Evolutionary conservation across 2,113 vertebrate species (phyloP), one percentile per base, ranked within the genome.

Genomic region (Echinops telfairi): DNA sequence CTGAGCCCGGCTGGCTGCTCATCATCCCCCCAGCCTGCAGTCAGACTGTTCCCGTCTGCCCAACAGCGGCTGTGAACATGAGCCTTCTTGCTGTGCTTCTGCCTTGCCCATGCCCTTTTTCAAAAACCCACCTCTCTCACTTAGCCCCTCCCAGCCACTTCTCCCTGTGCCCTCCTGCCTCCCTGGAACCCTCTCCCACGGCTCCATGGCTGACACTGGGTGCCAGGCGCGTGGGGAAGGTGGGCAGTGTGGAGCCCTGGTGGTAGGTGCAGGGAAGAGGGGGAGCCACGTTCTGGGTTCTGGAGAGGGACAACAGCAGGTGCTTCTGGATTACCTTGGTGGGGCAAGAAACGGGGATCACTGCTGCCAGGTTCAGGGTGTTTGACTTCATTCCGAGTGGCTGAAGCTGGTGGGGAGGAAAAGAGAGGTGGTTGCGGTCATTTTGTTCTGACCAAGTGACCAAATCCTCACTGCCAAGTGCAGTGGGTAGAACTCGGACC

Each of bases 301-400:
- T 60, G 43, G 25, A 33, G 17, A 83, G 17, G 16, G 64, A 19
- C 9, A 15, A 53, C 27, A 17, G 38, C 20, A 2, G 11, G 33
- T 2, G 33, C 78, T 38, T 43, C 78, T n/a, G 6, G 1, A 3
- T 98, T 98, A 99, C 99, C 98, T 98, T 90, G 76, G 98, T 96
- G 9, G 99, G 99, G 93, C 99, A 99, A 95, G 96, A 96, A 7
- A 99, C 94, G n/a, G 96, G 14, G 1, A 98, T 43, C 4, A 94
- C 96, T 27, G 58, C 75, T 1, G 14, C 27, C 77, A 99, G 98
- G 97, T 99, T 94, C 91, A 99, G 97, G 0, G 96, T 98, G 25
- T 97, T 95, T 0, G 97, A 98, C 97, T 99, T 99, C 94, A 98
- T 97, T 62, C 98, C 98, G 40, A 99, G 92, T 40, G 99, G 98